A percentile compares a stretch with the other conserved stretches of the same genome.
phyloP scores from a whole-genome alignment of 2,888 invertebrate species.

The Mycalesis mineus region DNA sequence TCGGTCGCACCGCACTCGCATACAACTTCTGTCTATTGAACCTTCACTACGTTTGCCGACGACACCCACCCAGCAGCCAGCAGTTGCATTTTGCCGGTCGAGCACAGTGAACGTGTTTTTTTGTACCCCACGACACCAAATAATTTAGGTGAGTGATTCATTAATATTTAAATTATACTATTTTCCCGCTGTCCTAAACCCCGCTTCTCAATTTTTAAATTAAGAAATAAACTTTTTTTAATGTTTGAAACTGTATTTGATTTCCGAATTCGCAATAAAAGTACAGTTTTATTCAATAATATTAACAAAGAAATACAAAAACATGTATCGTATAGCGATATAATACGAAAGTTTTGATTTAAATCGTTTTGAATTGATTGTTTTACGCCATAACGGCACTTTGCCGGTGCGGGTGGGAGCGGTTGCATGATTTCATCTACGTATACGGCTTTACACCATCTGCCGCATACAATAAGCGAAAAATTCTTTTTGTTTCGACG shows the following conservation, averaged over 20 bases:
- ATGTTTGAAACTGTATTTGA: background rate
- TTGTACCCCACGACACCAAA: slow-evolving; percentile 42
- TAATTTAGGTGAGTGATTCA: slow-evolving; percentile 53
- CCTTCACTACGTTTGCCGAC: slow-evolving; percentile 25
- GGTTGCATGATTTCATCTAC: slow-evolving; percentile 50
- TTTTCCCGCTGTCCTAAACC: background rate
- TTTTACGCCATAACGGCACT: slow-evolving; percentile 45
- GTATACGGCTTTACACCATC: slow-evolving; percentile 36
- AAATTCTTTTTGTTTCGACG: slow-evolving; percentile 25
- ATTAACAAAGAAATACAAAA: background rate
- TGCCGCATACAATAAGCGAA: slow-evolving; percentile 24
- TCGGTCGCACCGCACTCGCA: slow-evolving; percentile 22
- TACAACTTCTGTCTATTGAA: slow-evolving; percentile 30
- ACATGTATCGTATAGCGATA: background rate
- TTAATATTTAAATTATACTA: slow-evolving; percentile 19
- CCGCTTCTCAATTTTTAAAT: background rate
- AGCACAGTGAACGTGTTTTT: slow-evolving; percentile 49
- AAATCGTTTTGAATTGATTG: slow-evolving; percentile 26
- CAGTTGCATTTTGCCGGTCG: slow-evolving; percentile 61
- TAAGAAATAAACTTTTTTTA: background rate
- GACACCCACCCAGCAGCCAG: slow-evolving; percentile 39
- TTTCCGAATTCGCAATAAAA: background rate
- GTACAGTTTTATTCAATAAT: background rate
- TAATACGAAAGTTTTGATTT: background rate
- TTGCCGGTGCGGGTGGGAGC: slow-evolving; percentile 38